These are phyloP conservation scores for Ploceus nigricollis DNA, from an alignment of 2,113 vertebrate species.

Conservation along the genomic window DNA sequence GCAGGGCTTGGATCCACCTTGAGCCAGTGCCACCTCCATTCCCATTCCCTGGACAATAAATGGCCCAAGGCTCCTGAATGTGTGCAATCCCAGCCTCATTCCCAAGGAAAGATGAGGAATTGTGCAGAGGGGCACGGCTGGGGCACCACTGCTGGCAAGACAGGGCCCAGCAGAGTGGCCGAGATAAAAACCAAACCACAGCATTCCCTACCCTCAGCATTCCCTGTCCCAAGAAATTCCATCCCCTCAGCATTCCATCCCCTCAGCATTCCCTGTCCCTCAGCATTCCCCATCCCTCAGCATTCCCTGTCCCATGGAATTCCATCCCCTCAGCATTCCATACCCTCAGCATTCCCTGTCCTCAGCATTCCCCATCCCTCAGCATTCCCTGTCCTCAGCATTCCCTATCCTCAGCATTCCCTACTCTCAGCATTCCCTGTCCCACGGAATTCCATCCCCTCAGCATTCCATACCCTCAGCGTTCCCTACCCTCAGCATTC, in stretches of 20 bases:
- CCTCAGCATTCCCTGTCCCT: not conserved
- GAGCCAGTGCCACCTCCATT: not conserved
- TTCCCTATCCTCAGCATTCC: too few species aligned
- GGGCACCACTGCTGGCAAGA: not conserved
- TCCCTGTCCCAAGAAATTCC: too few species aligned
- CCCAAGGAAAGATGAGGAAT: not conserved
- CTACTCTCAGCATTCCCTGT: too few species aligned
- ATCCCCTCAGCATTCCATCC: too few species aligned
- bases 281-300: not conserved
- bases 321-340: not conserved
- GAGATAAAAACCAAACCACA: not conserved
- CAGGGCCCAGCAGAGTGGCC: not conserved
- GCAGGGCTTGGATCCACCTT: not conserved
- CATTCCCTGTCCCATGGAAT: not conserved
- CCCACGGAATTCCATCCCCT: not conserved
- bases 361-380: not conserved
- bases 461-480: not conserved
- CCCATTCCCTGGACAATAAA: not conserved
- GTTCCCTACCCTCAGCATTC: not conserved
- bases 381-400: not conserved
- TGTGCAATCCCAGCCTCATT: not conserved
- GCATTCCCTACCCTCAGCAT: not conserved
- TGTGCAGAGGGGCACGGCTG: not conserved
- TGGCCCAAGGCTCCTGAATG: not conserved
- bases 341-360: not conserved